Evolutionary conservation across 2,888 invertebrate species (phyloP).

Genomic region (Drosophila leonis): DNA sequence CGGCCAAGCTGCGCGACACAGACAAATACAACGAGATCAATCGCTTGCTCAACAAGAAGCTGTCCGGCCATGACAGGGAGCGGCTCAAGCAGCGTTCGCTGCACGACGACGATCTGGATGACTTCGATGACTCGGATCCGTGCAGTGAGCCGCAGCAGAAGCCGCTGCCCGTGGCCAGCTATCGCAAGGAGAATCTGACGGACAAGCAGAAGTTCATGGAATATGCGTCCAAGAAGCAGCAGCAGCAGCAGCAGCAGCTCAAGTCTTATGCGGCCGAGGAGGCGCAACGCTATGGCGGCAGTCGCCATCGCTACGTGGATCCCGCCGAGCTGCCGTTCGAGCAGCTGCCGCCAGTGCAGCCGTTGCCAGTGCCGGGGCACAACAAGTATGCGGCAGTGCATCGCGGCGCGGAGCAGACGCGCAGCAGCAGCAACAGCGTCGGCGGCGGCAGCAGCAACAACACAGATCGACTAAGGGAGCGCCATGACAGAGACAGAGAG

Average conservation of each 20-base stretch:
- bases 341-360: constrained; percentile 58
- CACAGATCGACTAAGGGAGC: constrained; percentile 51
- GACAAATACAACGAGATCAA: constrained; percentile 84
- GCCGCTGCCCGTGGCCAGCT: constrained; percentile 45
- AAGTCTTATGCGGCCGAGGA: constrained; percentile 80
- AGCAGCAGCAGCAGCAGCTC: constrained; percentile 76
- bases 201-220: constrained; percentile 85
- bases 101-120: constrained; percentile 69
- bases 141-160: constrained; percentile 61
- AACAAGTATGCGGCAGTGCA: constrained; percentile 79
- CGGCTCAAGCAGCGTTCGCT: constrained; percentile 62
- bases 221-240: constrained; percentile 79
- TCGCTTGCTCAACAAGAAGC: constrained; percentile 82
- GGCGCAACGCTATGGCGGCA: constrained; percentile 81
- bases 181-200: constrained; percentile 84
- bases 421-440: constrained; percentile 22
- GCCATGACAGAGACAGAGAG: constrained; percentile 55
- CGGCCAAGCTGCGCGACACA: constrained; percentile 75
- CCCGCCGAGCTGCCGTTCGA: constrained; percentile 83
- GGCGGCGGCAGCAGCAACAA: constrained; percentile 22
- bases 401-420: constrained; percentile 53
- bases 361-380: constrained; percentile 46
- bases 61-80: constrained; percentile 61
- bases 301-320: constrained; percentile 83
- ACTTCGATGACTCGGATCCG: constrained; percentile 81